A percentile compares a stretch with the other conserved stretches of the same genome.
phyloP scores from a whole-genome alignment of 2,888 invertebrate species.

The Beris morrisii region DNA sequence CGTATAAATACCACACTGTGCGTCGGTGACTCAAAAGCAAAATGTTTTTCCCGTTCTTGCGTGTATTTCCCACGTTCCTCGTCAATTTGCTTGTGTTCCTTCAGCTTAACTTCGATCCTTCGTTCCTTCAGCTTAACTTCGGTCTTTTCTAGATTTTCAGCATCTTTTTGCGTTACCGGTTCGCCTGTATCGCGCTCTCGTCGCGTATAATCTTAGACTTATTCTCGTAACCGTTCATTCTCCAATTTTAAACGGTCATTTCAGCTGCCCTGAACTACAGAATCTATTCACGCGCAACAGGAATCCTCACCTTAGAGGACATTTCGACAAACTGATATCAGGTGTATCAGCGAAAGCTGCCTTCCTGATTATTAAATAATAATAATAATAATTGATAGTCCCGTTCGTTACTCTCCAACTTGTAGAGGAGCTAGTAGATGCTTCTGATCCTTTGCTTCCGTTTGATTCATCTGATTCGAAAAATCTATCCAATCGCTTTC shows the following conservation, averaged over 20 bases:
- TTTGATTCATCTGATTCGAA: slow-evolving; percentile 48
- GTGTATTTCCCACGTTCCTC: slow-evolving; percentile 59
- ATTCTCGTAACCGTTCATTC: slow-evolving; percentile 61
- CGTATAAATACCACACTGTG: too few relatives aligned
- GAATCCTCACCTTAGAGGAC: too few relatives aligned
- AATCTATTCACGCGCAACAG: too few relatives aligned
- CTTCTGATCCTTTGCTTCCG: slow-evolving; percentile 57
- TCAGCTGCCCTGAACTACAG: too few relatives aligned
- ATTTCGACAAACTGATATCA: too few relatives aligned
- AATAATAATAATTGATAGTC: too few relatives aligned
- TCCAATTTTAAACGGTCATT: too few relatives aligned
- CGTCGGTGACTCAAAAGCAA: too few relatives aligned
- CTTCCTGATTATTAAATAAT: too few relatives aligned
- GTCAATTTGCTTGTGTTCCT: slow-evolving; percentile 57
- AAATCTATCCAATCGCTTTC: slow-evolving; percentile 61
- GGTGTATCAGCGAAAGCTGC: slow-evolving; percentile 56
- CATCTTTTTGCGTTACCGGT: slow-evolving; percentile 44
- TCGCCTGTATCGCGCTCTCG: slow-evolving; percentile 56
- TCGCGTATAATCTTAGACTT: slow-evolving; percentile 61
- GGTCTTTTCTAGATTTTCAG: slow-evolving; percentile 47
- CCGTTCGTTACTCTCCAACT: slow-evolving; percentile 62
- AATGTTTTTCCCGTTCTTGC: slow-evolving; percentile 58
- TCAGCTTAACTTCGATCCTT: too few relatives aligned
- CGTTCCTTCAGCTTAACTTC: slow-evolving; percentile 60
- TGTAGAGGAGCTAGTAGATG: slow-evolving; percentile 60